Evolutionary conservation across 2,797 vertebrate species (phyloP).

Genomic region (Pyrocephalus nanus): DNA sequence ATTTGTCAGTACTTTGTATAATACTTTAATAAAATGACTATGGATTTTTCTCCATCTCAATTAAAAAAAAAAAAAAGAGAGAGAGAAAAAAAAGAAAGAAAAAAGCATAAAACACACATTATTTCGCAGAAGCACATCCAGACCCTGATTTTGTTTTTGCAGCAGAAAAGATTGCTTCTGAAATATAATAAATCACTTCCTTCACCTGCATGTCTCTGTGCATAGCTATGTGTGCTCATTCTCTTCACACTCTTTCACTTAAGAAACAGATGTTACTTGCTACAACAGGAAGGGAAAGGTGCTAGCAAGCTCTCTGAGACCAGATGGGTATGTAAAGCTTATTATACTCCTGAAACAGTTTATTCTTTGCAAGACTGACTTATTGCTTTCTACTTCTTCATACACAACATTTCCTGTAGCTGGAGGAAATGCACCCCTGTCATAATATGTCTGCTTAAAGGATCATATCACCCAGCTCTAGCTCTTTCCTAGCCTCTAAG

Average conservation of each 20-base stretch:
- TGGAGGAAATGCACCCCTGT: not conserved
- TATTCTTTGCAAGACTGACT: constrained; percentile 45
- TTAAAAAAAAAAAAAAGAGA: not conserved
- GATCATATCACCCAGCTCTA: not conserved
- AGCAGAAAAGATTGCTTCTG: constrained; percentile 64
- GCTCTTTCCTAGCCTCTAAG: not conserved
- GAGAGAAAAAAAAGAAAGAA: not conserved
- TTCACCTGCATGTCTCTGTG: constrained; percentile 65
- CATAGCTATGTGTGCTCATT: constrained; percentile 54
- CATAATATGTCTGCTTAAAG: not conserved
- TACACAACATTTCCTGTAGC: constrained; percentile 48
- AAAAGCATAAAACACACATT: constrained; percentile 3
- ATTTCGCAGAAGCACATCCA: constrained; percentile 59
- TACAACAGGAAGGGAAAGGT: constrained; percentile 61
- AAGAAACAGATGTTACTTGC: constrained; percentile 74
- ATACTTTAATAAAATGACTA: constrained; percentile 57
- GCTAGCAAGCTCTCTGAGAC: constrained; percentile 56
- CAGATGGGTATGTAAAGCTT: constrained; percentile 61
- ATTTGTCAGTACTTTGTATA: constrained; percentile 31
- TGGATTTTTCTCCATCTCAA: not conserved
- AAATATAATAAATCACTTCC: constrained; percentile 77
- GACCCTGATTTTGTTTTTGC: constrained; percentile 59
- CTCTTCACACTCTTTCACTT: constrained; percentile 66
- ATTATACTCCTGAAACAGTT: constrained; percentile 14
- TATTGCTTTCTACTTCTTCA: constrained; percentile 41